Conservation (phyloP, 2,888 invertebrate species). For the Athalia rosae region DNA sequence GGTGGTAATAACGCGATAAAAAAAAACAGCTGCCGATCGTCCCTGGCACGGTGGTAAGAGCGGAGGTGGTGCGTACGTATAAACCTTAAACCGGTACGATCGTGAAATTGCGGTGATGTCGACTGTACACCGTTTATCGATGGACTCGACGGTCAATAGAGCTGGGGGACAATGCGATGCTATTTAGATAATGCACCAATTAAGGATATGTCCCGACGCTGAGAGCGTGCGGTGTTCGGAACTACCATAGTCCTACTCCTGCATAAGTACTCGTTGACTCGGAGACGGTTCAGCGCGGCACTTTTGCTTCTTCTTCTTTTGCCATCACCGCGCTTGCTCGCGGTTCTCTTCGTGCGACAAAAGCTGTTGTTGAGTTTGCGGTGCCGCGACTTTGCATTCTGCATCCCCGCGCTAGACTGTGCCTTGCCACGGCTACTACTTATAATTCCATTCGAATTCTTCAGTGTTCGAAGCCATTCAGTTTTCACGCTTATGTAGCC, state of each 20-base stretch:
- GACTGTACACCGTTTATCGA: constrained; percentile 39
- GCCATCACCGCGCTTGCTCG: constrained; percentile 3
- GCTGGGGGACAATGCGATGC: constrained; percentile 48
- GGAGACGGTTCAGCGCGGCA: constrained; percentile 25
- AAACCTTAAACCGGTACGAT: neutral
- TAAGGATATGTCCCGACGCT: constrained; percentile 48
- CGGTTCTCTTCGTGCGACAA: neutral
- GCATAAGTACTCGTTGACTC: constrained; percentile 48
- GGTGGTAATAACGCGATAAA: constrained; percentile 17
- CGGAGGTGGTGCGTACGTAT: neutral
- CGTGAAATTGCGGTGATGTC: neutral
- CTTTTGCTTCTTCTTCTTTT: neutral
- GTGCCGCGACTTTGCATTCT: constrained; percentile 30
- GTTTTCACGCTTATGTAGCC: constrained; percentile 25
- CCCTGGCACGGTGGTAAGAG: neutral
- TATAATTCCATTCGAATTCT: constrained; percentile 47
- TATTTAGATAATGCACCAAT: constrained; percentile 60
- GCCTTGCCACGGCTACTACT: constrained; percentile 22
- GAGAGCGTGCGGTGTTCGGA: constrained; percentile 37
- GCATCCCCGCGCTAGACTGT: too few relatives aligned
- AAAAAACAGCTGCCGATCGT: constrained; percentile 14
- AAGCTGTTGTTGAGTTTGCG: too few relatives aligned
- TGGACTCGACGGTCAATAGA: constrained; percentile 35
- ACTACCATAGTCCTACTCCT: constrained; percentile 38
- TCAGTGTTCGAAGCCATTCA: constrained; percentile 34